Conservation (phyloP, 2,113 vertebrate species). For the Larimichthys polyactis region DNA sequence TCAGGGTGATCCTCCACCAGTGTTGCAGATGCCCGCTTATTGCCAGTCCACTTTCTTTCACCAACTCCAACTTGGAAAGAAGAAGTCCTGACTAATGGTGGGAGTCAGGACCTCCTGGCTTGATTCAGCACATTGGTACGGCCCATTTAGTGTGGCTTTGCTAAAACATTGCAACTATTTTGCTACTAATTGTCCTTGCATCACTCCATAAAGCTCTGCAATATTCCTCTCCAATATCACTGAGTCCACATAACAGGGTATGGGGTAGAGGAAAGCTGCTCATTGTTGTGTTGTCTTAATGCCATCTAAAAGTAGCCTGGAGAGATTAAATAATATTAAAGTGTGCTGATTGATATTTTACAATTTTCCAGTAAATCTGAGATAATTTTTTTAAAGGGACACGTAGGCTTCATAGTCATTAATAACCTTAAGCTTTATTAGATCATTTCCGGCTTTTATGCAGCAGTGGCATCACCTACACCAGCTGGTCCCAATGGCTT, state of each 20-base stretch:
- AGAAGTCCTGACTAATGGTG: conserved; percentile 11
- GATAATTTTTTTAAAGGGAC: not conserved
- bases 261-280: not conserved
- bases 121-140: not conserved
- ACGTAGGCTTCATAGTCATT: not conserved
- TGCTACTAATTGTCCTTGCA: not conserved
- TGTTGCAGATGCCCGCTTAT: conserved; percentile 17
- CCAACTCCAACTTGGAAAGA: conserved; percentile 1
- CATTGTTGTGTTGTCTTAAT: not conserved
- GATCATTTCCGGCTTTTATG: conserved; percentile 8
- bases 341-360: not conserved
- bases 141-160: not conserved
- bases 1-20: conserved; percentile 8
- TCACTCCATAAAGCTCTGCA: not conserved
- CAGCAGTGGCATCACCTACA: not conserved
- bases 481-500: conserved; percentile 27
- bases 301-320: not conserved
- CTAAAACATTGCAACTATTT: conserved; percentile 1
- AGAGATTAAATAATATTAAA: too few relatives aligned
- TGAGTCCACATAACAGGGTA: not conserved
- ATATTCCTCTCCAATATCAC: not conserved
- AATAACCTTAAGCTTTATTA: conserved; percentile 5
- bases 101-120: conserved; percentile 4
- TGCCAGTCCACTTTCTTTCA: conserved; percentile 21
- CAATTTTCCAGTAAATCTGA: not conserved